Percentiles rank a stretch among this genome's conserved stretches.
Evolutionary conservation across 2,797 vertebrate genomes (phyloP).

Genomic region (Lagodon rhomboides): DNA sequence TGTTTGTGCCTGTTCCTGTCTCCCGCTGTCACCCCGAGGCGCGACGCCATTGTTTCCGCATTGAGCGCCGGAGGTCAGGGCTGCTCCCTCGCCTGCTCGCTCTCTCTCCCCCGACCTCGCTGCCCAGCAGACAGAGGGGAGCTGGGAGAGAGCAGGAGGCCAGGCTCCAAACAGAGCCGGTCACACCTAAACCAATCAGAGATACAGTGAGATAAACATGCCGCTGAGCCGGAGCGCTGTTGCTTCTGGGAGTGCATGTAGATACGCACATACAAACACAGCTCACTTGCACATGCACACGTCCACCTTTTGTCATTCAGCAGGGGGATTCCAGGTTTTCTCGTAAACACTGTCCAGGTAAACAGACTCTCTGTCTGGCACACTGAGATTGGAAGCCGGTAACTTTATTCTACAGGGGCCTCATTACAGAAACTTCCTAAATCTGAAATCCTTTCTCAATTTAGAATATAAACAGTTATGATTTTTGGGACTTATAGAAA

Average conservation of each 20-base stretch:
- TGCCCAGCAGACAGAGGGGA: slow-evolving; percentile 48
- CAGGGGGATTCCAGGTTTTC: slow-evolving; percentile 78
- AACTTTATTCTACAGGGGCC: slow-evolving; percentile 9
- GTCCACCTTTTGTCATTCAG: slow-evolving; percentile 80
- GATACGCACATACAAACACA: slow-evolving; percentile 26
- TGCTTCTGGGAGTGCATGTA: slow-evolving; percentile 33
- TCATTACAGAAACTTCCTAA: too few relatives aligned
- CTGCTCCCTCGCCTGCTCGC: slow-evolving; percentile 63
- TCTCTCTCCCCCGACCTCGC: slow-evolving; percentile 42
- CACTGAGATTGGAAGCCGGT: slow-evolving; percentile 44
- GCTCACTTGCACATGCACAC: slow-evolving; percentile 64
- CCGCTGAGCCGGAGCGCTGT: slow-evolving; percentile 18
- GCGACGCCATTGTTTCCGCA: slow-evolving; percentile 87
- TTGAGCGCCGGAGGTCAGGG: slow-evolving; percentile 71
- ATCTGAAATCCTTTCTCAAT: too few relatives aligned
- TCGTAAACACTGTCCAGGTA: slow-evolving; percentile 81
- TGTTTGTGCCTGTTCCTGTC: slow-evolving; percentile 90
- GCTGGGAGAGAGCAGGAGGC: slow-evolving; percentile 42
- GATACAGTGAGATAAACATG: slow-evolving; percentile 44
- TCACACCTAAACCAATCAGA: slow-evolving; percentile 61
- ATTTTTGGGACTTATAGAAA: neutral
- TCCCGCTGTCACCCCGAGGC: slow-evolving; percentile 86
- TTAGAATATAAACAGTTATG: too few relatives aligned
- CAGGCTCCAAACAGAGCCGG: slow-evolving; percentile 59
- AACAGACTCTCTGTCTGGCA: slow-evolving; percentile 76